Evolutionary conservation across 1,140 invertebrate species (phyloP), one percentile per base, ranked within the genome.

Genomic region (Macrotrachela quadricornifera): DNA sequence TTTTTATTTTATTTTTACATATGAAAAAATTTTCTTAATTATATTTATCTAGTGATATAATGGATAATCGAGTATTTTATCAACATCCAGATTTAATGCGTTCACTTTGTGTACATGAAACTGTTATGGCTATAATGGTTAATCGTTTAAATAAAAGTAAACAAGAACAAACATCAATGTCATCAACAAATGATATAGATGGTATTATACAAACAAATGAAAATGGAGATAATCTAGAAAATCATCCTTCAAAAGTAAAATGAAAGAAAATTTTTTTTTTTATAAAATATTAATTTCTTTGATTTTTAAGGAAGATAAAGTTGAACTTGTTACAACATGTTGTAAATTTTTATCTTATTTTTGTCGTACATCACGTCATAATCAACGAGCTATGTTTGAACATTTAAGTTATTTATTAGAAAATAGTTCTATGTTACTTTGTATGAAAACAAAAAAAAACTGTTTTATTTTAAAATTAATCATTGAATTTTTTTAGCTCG

Each of bases 121-220:
- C 97, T 64, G 92, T 99, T 0, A 97, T 97, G 91, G 90, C 90
- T 21, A 83, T 99, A 16, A 99, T 99, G 92, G 96, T 97, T 74
- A 97, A 97, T 65, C 95, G 88, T 0, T 69, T 96, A 18, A 87
- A 86, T 2, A 76, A 87, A 50, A 61, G 64, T 10, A 67, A 70
- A 51, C 65, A 66, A 44, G 66, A 70, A 49, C 62, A 67, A 39
- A 30, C 21, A 30, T 30, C 21, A 30, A 30, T 30, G 21, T 4
- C 21, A 30, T 30, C 21, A 30, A 30, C 8, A 8, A 30, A 30
- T 30, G 21, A 30, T 4, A 30, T 30, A 4, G 21, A 30, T 30
- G 21, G 21, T 30, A 4, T 30, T 4, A 30, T 4, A 30, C 21
- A 30, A 30, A 8, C 21, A 30, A 30, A 30, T 30, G 21, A 30